Conservation (phyloP, 2,797 vertebrate genomes). For the Limnodromus scolopaceus region DNA sequence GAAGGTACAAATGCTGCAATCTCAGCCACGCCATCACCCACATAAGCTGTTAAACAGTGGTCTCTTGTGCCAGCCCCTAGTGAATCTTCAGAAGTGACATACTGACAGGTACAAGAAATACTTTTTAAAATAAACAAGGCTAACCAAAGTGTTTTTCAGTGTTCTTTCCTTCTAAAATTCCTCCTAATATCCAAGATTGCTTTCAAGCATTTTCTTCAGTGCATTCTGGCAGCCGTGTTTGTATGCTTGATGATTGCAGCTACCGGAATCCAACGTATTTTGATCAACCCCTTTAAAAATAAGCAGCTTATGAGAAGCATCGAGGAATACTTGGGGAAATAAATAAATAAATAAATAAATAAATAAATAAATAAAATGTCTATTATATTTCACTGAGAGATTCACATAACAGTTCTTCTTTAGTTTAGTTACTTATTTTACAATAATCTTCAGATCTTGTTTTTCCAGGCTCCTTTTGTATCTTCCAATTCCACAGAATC, state of each 20-base stretch:
- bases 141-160: not conserved
- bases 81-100: not conserved
- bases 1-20: constrained; percentile 59
- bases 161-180: not conserved
- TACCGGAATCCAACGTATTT: not conserved
- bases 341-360: not conserved
- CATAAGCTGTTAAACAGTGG: constrained; percentile 12
- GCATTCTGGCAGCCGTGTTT: not conserved
- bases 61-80: constrained; percentile 17
- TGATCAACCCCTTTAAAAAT: not conserved
- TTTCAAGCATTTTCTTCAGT: not conserved
- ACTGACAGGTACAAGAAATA: not conserved
- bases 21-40: constrained; percentile 28
- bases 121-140: not conserved
- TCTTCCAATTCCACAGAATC: not conserved
- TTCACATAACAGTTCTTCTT: not conserved
- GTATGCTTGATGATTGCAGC: not conserved
- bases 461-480: not conserved
- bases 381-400: not conserved
- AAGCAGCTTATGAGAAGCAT: not conserved
- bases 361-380: too few species aligned
- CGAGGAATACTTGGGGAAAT: not conserved
- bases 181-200: not conserved
- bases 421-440: not conserved
- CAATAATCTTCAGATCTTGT: not conserved